Percentiles rank a stretch among this genome's conserved stretches.
These are phyloP conservation scores for Margarornis squamiger DNA, from an alignment of 2,797 vertebrate species.

Conservation along the genomic window DNA sequence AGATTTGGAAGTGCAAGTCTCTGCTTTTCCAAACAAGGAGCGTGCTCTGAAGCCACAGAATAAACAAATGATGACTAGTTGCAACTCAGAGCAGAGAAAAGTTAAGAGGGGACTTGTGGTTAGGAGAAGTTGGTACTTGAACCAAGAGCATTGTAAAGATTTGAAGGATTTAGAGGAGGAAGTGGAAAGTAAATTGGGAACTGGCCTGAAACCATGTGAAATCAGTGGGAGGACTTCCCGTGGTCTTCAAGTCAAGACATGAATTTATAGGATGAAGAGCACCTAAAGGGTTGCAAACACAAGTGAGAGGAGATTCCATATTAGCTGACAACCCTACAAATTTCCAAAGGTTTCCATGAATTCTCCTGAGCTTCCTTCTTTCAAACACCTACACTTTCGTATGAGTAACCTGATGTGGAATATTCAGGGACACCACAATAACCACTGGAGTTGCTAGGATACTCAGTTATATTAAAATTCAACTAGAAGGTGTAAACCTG, in stretches of 20 bases:
- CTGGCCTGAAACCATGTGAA: background rate
- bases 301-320: background rate
- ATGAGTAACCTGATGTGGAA: background rate
- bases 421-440: background rate
- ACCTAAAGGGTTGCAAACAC: background rate
- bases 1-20: background rate
- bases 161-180: background rate
- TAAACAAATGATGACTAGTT: background rate
- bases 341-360: background rate
- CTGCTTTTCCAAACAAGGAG: background rate
- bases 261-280: background rate
- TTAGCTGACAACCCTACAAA: background rate
- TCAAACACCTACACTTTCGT: background rate
- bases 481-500: background rate
- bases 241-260: background rate
- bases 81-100: background rate
- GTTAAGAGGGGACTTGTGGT: background rate
- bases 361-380: background rate
- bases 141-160: background rate
- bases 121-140: background rate
- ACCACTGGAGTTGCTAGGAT: background rate
- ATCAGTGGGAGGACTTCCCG: background rate
- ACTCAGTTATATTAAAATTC: slow-evolving; percentile 2
- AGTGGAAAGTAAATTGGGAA: background rate
- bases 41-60: background rate